Evolutionary conservation across 53 echinoderm and acorn worm species (phyloP), one percentile per base, ranked within the genome.

Genomic region (Holothuria scabra): DNA sequence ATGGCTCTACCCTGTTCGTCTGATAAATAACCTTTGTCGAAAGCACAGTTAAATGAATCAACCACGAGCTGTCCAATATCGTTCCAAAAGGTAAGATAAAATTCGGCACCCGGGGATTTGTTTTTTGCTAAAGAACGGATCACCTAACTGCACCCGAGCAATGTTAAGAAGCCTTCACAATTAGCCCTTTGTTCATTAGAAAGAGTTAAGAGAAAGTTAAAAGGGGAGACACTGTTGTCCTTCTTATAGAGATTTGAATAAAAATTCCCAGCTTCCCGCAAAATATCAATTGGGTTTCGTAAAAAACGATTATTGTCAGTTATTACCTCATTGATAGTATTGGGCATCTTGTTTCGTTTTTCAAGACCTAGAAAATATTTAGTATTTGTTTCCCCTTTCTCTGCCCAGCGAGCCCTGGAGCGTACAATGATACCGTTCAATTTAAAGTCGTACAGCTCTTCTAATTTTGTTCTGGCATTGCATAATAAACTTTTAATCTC

Each of bases 321-420:
- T 5, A 21, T 9, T 3, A 60, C 4, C 24, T 60, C 60, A 22
- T 24, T 24, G 60, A 60, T 21, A 9, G 24, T 60, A 5, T 60
- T 24, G 4, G 60, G 8, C 4, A 60, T 22, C 8, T 60, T 60
- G 5, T 21, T 21, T 4, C 24, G 60, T 8, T 21, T 21, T 24
- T 21, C n/a, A 24, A 24, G 60, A 66, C 23, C 13, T 66, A n/a
- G 28, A 33, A 28, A 66, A n/a, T 8, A 31, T n/a, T n/a, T n/a
- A 23, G 66, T 66, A 66, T 66, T 66, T 66, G 26, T 28, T n/a
- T 18, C 66, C 66, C 66, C 28, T 66, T 66, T 33, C 33, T 33
- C 33, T 19, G 16, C 34, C 66, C 29, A 9, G 18, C 28, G 28
- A 20, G 30, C 13, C 66, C 28, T 6, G 3, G 35, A 4, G 3